Evolutionary conservation across 2,888 invertebrate species (phyloP), one percentile per base, ranked within the genome.

Genomic region (Syrphus vitripennis): DNA sequence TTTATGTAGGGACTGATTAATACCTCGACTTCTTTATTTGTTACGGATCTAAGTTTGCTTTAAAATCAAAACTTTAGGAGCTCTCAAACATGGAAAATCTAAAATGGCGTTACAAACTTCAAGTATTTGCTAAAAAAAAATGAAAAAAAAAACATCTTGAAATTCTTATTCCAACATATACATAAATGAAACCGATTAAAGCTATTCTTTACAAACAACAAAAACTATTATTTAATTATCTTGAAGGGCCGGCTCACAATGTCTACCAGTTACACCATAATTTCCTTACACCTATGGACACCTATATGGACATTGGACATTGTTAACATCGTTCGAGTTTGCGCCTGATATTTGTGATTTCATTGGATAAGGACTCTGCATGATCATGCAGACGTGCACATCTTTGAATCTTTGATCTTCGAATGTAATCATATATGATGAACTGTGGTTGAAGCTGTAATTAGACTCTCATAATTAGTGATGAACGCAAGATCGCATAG

Each of bases 381-480:
- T 29, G 4, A 3, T 29, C 4, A 5, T 29, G 29, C 5, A 4
- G 12, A 10, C 5, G 7, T 48, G 24, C 14, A 14, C 5, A 37
- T 29, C 29, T 29, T 31, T 55, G 29, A 24, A 21, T 59, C 37
- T 59, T 37, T 7, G 7, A 21, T 19, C 65, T 55, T 55, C 16
- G 19, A 4, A 16, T 29, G 29, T 16, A 37, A 26, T 26, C n/a
- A 48, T 21, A 14, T 34, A 80, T 80, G 75, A 71, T 48, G 75
- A 50, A 75, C 80, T 65, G n/a, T n/a, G n/a, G 74, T 37, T 70
- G 55, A 40, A 50, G 48, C 75, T 83, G 70, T 67, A 80, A 83
- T 83, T 83, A 83, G 80, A 76, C 80, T 76, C 72, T n/a, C 29
- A 76, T 83, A 80, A 83, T 83, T 80, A 83, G 79, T 21, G 83